Base-by-base conservation (phyloP, 2,113 vertebrate genomes). In the Semnornis frantzii region DNA sequence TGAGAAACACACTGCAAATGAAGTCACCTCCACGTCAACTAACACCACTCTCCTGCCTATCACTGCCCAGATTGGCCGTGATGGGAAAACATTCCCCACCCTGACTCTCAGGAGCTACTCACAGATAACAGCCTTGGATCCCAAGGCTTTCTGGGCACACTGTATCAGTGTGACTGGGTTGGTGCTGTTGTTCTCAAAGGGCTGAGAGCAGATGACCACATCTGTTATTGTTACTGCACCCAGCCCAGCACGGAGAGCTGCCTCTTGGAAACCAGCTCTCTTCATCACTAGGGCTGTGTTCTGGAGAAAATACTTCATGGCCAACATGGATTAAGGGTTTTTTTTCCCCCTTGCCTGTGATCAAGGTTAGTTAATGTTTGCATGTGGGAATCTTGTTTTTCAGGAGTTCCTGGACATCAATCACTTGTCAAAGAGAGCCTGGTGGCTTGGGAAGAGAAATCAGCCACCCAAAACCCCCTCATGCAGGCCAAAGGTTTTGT, bases 321-420 rank as follows among this genome's bases (percentile, higher is more conserved):
- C 23, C 23, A 20, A 19, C 1, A 5, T 6, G 39, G 37, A 79
- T 78, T 70, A 62, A 81, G 89, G 37, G 37, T 4, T 44, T 44
- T 15, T 44, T 44, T 89, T 90, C 82, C 81, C 69, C 75, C 72
- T 91, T 78, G 90, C 83, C 79, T 73, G 74, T 82, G 95, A 94
- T 89, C 3, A 10, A 95, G 71, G 78, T 82, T 87, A 71, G 78
- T 82, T 95, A 82, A 89, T 64, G 12, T 85, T 65, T 83, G 84
- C 78, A 82, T 64, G 33, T 68, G 80, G 90, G 82, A 93, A 95
- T 87, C 72, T 87, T 78, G 84, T 85, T 92, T 89, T 82, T 88
- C 89, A 69, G 30, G 63, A 82, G 82, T 85, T 95, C 92, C 57
- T 75, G 86, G 74, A 37, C 46, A 73, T 76, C 79, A 87, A 68